These are phyloP conservation scores for Sylvilagus floridanus DNA, from an alignment of 2,797 vertebrate genomes.

Conservation along the genomic window DNA sequence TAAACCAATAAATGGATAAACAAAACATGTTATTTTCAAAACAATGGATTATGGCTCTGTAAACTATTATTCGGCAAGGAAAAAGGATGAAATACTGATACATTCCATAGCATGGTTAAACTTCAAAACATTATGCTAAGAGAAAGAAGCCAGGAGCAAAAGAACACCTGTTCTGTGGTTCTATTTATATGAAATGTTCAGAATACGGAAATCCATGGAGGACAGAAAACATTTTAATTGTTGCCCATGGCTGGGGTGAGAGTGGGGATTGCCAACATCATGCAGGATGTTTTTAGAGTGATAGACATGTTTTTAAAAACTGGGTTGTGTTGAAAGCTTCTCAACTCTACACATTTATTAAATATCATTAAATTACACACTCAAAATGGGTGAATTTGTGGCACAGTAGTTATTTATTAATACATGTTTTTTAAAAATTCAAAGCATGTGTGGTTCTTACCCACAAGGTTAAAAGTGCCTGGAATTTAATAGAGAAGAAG, in stretches of 20 bases:
- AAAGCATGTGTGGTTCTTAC: slow-evolving; percentile 4
- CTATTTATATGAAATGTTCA: no score
- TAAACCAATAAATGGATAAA: neutral
- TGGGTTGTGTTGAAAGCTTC: neutral
- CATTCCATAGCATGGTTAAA: neutral
- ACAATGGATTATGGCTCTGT: neutral
- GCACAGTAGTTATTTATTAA: slow-evolving; percentile 29
- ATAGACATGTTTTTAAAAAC: neutral
- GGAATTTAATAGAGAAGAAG: slow-evolving; percentile 25
- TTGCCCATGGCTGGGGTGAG: neutral
- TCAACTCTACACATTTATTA: neutral
- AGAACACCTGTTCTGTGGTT: neutral
- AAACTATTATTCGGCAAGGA: neutral
- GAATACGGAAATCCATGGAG: neutral
- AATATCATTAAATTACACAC: neutral
- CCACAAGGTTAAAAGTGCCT: neutral
- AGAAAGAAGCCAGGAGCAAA: slow-evolving; percentile 49
- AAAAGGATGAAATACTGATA: neutral
- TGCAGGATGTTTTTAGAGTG: neutral
- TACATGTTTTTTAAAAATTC: slow-evolving; percentile 30
- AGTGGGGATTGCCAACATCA: neutral
- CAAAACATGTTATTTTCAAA: neutral
- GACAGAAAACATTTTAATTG: neutral
- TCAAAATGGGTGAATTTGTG: slow-evolving; percentile 10
- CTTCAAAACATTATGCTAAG: neutral